phyloP scores from a whole-genome alignment of 2,888 invertebrate genomes.

The Aplocera efformata region DNA sequence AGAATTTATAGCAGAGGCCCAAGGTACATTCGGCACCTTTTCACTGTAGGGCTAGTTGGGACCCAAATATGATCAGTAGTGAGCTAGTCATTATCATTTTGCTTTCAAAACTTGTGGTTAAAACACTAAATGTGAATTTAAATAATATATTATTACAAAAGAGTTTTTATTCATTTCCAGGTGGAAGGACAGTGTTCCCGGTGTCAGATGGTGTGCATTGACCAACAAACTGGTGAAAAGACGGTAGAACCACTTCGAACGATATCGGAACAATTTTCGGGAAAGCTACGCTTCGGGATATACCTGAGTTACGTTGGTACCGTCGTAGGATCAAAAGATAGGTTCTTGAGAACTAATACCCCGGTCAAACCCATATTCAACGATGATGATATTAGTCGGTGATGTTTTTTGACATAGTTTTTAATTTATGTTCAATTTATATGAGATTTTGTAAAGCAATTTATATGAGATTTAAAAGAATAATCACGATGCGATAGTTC shows the following conservation, averaged over 20 bases:
- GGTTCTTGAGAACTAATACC: slow-evolving; percentile 39
- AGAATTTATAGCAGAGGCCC: too few species aligned
- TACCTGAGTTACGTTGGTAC: slow-evolving; percentile 81
- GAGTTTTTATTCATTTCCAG: slow-evolving; percentile 66
- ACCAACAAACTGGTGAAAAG: slow-evolving; percentile 90
- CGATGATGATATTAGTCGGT: slow-evolving; percentile 58
- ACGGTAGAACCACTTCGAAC: slow-evolving; percentile 89
- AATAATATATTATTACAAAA: too few species aligned
- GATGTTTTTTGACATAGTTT: slow-evolving; percentile 27
- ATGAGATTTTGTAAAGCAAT: too few species aligned
- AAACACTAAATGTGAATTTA: too few species aligned
- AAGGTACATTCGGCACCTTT: too few species aligned
- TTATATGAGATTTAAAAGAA: too few species aligned
- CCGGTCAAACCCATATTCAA: slow-evolving; percentile 46
- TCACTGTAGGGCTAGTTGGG: too few species aligned
- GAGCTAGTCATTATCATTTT: too few species aligned
- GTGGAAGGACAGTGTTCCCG: slow-evolving; percentile 90
- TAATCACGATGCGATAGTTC: too few species aligned
- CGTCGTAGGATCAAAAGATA: slow-evolving; percentile 47
- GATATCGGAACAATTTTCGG: slow-evolving; percentile 85
- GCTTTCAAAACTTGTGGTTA: too few species aligned
- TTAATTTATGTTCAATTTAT: too few species aligned
- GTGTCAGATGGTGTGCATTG: slow-evolving; percentile 97
- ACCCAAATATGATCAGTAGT: too few species aligned
- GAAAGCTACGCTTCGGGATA: slow-evolving; percentile 90